Evolutionary conservation across 92 coral and sea anemone genomes (phyloP), one percentile per base, ranked within the genome.

Genomic region (Epizoanthus illoricatus): DNA sequence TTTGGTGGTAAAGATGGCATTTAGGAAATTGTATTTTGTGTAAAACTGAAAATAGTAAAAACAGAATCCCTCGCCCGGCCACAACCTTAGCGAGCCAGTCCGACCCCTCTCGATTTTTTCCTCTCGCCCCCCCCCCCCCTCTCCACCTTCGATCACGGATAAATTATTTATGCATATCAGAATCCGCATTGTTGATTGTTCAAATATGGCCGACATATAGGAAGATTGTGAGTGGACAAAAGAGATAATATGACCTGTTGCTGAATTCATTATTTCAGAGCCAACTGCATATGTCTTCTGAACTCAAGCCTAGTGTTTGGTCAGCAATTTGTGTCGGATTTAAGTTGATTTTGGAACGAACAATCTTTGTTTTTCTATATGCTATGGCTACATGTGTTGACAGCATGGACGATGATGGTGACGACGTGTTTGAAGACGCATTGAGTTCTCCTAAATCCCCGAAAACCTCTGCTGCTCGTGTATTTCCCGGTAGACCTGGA

Each of bases 191-290:
- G 56, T 49, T 49, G 56, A 76, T 78, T 78, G 82, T 13, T 78
- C 82, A 61, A 78, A 78, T 78, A 78, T 78, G 82, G 82, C 82
- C 71, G 82, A 69, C 21, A 62, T 21, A 52, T 0, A 63, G 82
- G 82, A 78, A 78, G 82, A 78, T 63, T 78, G 82, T 78, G 82
- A 78, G 82, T 78, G 82, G 82, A 78, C 65, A 78, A 78, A 62
- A 61, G 39, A 54, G 71, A 78, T 63, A 78, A 78, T 78, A 78
- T 78, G 82, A 78, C 71, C 82, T 78, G 82, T 78, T 78, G 82
- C 82, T 78, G 82, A 78, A 78, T 78, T 78, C 82, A 78, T 78
- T 78, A 78, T 43, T 43, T 45, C 59, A 61, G 13, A 63, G 56
- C 16, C 56, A 42, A 23, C 58, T 47, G 63, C 82, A 59, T 70